These are phyloP conservation scores for Acropternis orthonyx DNA, from an alignment of 2,797 vertebrate species.

Conservation along the genomic window DNA sequence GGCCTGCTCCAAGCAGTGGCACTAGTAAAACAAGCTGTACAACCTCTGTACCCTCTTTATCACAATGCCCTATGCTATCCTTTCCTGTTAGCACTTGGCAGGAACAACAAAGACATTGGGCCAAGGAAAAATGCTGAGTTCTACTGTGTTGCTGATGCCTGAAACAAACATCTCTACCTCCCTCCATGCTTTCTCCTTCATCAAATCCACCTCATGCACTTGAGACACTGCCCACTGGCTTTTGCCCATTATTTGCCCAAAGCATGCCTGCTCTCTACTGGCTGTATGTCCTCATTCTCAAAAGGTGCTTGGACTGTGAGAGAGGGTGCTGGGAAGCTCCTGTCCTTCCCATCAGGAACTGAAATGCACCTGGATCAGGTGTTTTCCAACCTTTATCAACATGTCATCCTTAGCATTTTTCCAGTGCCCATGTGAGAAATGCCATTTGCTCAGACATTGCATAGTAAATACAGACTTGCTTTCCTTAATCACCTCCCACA, in stretches of 20 bases:
- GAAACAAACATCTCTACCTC: background rate
- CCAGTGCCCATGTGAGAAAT: background rate
- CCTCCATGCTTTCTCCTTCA: background rate
- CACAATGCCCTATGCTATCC: background rate
- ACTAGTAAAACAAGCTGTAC: background rate
- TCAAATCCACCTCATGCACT: background rate
- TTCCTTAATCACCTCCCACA: background rate
- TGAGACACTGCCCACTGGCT: background rate
- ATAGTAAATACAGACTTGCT: background rate
- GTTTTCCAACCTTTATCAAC: background rate
- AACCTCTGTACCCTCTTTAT: background rate
- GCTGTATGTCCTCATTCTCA: background rate
- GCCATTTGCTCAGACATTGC: background rate
- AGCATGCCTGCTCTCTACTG: background rate
- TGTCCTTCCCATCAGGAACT: background rate
- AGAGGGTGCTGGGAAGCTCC: background rate
- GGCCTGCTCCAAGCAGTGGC: background rate
- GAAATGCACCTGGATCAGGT: background rate
- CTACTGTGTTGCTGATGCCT: background rate
- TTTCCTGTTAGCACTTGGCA: background rate
- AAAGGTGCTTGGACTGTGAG: fast-evolving
- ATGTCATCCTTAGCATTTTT: background rate
- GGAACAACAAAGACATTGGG: background rate
- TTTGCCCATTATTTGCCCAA: background rate
- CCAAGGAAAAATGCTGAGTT: background rate